Evolutionary conservation across 2,113 vertebrate genomes (phyloP).

Genomic region (Apeltes quadracus): DNA sequence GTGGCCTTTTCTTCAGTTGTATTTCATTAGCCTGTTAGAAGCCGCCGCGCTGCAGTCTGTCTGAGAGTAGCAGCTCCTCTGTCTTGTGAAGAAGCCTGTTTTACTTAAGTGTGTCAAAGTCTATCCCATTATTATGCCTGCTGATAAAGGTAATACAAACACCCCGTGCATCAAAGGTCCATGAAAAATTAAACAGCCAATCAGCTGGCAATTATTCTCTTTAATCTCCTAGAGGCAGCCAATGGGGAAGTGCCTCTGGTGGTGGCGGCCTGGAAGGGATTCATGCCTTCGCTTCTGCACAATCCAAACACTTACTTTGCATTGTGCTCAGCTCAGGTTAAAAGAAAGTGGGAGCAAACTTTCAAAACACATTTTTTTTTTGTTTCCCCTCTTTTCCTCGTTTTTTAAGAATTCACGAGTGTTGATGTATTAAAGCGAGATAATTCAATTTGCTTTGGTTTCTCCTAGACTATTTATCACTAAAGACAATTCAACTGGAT

Average conservation of each 20-base stretch:
- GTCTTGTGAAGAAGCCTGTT: constrained; percentile 53
- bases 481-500: constrained; percentile 45
- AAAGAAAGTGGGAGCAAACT: constrained; percentile 73
- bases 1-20: background rate
- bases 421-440: constrained; percentile 50
- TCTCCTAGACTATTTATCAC: constrained; percentile 39
- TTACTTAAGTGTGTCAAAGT: constrained; percentile 72
- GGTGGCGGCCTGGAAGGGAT: constrained; percentile 71
- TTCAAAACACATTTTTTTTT: constrained; percentile 66
- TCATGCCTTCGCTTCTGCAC: constrained; percentile 60
- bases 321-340: constrained; percentile 75
- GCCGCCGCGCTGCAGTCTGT: background rate
- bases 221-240: constrained; percentile 85
- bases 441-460: constrained; percentile 42
- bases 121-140: constrained; percentile 73
- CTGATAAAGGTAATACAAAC: constrained; percentile 77
- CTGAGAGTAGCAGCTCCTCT: constrained; percentile 23
- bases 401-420: constrained; percentile 45
- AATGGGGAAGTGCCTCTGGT: constrained; percentile 79
- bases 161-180: constrained; percentile 73
- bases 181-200: constrained; percentile 84
- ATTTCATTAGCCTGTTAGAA: background rate
- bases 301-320: constrained; percentile 77
- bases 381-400: constrained; percentile 24
- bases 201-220: constrained; percentile 85